phyloP scores from a whole-genome alignment of 1,140 invertebrate species.

The Meloidogyne chitwoodi region DNA sequence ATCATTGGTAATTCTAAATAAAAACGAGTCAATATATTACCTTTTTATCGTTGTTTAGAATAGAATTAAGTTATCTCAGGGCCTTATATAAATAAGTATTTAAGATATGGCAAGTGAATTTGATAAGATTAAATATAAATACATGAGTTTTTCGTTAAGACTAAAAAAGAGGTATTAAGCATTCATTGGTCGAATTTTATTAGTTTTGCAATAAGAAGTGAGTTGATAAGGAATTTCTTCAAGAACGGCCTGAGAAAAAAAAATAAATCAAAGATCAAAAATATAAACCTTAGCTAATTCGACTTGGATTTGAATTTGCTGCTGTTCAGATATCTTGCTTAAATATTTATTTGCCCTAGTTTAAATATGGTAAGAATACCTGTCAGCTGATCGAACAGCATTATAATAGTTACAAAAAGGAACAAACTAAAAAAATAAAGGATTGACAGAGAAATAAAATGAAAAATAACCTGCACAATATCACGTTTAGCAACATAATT shows the following conservation, averaged over 20 bases:
- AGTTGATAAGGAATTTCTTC: slow-evolving; percentile 17
- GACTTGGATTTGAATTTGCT: slow-evolving; percentile 6
- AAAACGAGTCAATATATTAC: no score
- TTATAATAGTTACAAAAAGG: slow-evolving; percentile 8
- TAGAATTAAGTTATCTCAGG: no score
- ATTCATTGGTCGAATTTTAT: neutral
- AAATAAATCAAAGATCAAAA: neutral
- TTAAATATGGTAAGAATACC: neutral
- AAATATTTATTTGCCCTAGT: neutral
- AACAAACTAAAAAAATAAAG: slow-evolving; percentile 19
- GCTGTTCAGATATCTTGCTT: neutral
- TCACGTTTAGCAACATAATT: slow-evolving; percentile 19
- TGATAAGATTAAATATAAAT: no score
- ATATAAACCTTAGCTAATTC: slow-evolving; percentile 1
- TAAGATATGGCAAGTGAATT: no score
- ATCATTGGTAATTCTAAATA: no score
- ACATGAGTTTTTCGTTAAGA: no score
- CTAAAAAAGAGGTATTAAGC: neutral
- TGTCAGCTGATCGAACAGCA: neutral
- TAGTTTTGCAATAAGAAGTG: neutral
- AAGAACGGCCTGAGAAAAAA: neutral
- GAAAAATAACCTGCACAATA: slow-evolving; percentile 28
- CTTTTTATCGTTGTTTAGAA: no score
- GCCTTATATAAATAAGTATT: no score
- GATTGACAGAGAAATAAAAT: neutral